phyloP scores from a whole-genome alignment of 2,113 vertebrate species.

The Dromas ardeola region DNA sequence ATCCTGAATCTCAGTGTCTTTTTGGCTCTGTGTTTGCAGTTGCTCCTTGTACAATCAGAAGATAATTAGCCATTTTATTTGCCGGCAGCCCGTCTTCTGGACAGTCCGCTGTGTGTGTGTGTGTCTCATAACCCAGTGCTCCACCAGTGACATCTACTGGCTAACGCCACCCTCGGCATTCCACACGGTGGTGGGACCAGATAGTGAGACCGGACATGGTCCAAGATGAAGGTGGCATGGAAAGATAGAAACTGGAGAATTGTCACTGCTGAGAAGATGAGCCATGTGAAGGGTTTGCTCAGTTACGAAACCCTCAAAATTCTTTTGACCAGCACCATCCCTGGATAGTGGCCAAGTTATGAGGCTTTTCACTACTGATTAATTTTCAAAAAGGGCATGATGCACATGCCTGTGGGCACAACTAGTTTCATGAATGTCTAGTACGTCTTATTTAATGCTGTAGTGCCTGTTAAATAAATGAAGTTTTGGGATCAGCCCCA shows the following conservation, averaged over 20 bases:
- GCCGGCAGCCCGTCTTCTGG: accelerated
- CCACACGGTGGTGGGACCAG: accelerated
- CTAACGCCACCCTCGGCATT: neutral
- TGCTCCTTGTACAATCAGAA: neutral
- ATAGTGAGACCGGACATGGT: neutral
- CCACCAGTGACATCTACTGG: constrained; percentile 56
- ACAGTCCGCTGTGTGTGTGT: accelerated
- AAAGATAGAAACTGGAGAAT: neutral
- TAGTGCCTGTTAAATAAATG: neutral
- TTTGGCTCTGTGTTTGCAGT: neutral
- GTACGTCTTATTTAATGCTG: neutral
- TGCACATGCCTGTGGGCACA: neutral
- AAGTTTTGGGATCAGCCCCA: neutral
- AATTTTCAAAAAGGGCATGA: neutral
- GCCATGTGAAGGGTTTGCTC: neutral
- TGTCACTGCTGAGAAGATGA: neutral
- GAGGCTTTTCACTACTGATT: neutral
- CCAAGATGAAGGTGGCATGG: neutral
- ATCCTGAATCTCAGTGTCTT: neutral
- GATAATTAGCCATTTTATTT: neutral
- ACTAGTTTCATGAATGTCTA: neutral
- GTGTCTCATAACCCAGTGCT: neutral
- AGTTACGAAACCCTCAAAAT: neutral
- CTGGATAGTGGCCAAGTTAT: neutral
- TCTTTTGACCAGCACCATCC: neutral